A percentile compares a stretch with the other conserved stretches of the same genome.
Evolutionary conservation across 2,113 vertebrate species (phyloP).

Genomic region (Ciconia stormi): DNA sequence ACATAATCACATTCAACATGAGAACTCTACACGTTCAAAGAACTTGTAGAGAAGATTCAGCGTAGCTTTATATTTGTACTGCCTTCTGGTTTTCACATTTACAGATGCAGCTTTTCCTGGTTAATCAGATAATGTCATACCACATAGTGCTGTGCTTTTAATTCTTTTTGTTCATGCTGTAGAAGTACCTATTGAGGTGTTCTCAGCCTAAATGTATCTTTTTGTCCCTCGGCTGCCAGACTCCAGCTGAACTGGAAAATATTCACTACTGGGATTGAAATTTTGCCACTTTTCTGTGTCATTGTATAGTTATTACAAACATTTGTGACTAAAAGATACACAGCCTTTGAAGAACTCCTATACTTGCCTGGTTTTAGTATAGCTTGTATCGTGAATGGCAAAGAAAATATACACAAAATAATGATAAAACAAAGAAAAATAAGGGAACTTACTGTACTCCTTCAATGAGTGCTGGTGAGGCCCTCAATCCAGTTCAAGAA

Average conservation of each 20-base stretch:
- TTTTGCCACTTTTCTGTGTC: not conserved
- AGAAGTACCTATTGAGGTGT: not conserved
- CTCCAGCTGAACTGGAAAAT: not conserved
- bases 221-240: not conserved
- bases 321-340: not conserved
- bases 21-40: not conserved
- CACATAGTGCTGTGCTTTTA: not conserved
- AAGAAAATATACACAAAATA: not conserved
- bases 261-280: not conserved
- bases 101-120: not conserved
- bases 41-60: not conserved
- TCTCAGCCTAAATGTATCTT: not conserved
- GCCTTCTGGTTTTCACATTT: not conserved
- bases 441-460: not conserved
- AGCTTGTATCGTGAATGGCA: fast-evolving
- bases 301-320: not conserved
- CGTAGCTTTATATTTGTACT: not conserved
- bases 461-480: not conserved
- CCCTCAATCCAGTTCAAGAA: not conserved
- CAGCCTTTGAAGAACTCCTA: not conserved
- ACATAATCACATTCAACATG: not conserved
- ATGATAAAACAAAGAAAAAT: not conserved
- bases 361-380: not conserved
- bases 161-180: not conserved
- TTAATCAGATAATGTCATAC: not conserved